Base-by-base conservation (phyloP, 2,113 vertebrate genomes). In the Vicugna pacos region DNA sequence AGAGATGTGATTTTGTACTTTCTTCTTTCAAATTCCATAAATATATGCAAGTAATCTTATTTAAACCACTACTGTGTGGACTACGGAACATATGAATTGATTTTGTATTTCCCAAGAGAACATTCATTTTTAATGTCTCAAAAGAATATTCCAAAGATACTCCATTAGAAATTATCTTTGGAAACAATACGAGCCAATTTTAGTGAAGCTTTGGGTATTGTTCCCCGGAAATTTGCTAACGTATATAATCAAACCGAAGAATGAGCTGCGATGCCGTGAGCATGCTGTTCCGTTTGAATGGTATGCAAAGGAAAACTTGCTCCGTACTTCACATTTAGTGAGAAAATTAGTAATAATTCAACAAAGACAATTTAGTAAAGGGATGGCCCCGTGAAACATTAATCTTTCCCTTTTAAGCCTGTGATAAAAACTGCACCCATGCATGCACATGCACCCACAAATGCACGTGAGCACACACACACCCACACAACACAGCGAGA, bases 171-270 rank as follows among this genome's bases (percentile, higher is more conserved):
- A 92, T 94, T 94, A 96, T 92, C 76, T 94, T 94, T 50, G 84
- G 88, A 94, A 95, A 96, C 73, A 92, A 92, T 96, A 90, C 84
- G 42, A 92, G 52, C 35, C 91, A 91, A 87, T 94, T 94, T 96
- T 70, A 95, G 84, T 72, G 42, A 97, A 84, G 70, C 35, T 6
- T 76, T 91, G 38, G 81, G 60, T 97, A 72, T 90, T 94, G 96
- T 94, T 82, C 81, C 81, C 81, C 93, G 73, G 89, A 96, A 95
- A 97, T 95, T 89, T 97, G 93, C 85, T 97, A 95, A 98, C 95
- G 30, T 94, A 95, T 95, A 91, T 97, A 98, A 97, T 97, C 89
- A 95, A 91, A 75, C n/a, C 70, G 85, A 95, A 95, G 73, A 97
- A 94, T 67, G 65, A 96, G 38, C 46, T 85, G 32, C 87, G 89